Conservation (phyloP, 2,888 invertebrate genomes). For the Aleiodes alternator region DNA sequence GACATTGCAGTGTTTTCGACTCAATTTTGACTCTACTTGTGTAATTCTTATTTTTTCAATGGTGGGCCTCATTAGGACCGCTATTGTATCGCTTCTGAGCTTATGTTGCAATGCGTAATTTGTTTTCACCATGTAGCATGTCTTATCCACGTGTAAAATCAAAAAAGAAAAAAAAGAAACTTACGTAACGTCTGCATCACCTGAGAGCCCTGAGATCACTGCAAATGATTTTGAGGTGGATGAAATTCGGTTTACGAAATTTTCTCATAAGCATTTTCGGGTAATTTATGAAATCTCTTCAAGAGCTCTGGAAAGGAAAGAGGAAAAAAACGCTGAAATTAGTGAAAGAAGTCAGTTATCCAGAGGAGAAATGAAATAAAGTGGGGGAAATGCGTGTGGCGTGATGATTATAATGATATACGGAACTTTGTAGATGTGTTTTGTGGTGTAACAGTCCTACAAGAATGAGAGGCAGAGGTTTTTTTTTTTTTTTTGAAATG, state of each 20-base stretch:
- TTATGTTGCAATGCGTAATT: too few relatives aligned
- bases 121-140: too few relatives aligned
- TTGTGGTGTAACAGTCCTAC: conserved; percentile 5
- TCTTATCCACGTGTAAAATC: not conserved
- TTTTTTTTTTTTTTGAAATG: not conserved
- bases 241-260: conserved; percentile 2
- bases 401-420: conserved; percentile 9
- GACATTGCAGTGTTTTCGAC: too few relatives aligned
- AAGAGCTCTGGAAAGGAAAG: too few relatives aligned
- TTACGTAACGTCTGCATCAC: not conserved
- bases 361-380: not conserved
- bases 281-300: too few relatives aligned
- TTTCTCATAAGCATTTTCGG: not conserved
- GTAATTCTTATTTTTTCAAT: too few relatives aligned
- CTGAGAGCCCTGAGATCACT: not conserved
- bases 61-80: too few relatives aligned
- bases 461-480: conserved; percentile 2
- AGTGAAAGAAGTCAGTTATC: not conserved
- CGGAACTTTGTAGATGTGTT: conserved; percentile 1
- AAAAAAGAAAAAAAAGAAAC: not conserved
- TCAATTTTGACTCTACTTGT: too few relatives aligned
- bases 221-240: not conserved
- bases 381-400: not conserved
- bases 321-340: not conserved
- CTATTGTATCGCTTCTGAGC: too few relatives aligned